Percentiles rank a stretch among this genome's conserved stretches.
Evolutionary conservation across 1,140 invertebrate genomes (phyloP).

Genomic region (Aphelinus certus): DNA sequence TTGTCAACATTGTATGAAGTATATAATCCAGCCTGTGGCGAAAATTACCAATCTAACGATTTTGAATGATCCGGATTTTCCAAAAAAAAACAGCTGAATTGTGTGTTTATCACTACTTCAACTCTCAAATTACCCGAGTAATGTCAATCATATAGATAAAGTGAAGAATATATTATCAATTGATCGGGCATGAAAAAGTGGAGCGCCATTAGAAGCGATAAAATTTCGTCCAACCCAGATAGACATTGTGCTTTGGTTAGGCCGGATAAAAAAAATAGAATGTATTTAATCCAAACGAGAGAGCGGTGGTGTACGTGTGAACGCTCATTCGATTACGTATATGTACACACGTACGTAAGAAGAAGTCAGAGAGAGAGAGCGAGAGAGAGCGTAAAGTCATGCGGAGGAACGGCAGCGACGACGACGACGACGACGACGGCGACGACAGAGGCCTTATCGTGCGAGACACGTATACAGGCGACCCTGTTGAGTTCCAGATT

Average conservation of each 20-base stretch:
- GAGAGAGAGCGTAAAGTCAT: not conserved
- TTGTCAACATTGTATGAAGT: too few species aligned
- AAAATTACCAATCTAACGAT: too few species aligned
- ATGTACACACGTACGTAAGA: not conserved
- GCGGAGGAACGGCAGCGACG: not conserved
- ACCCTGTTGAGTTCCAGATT: slow-evolving; percentile 36
- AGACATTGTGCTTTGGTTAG: too few species aligned
- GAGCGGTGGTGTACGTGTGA: slow-evolving; percentile 32
- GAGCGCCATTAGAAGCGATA: not conserved
- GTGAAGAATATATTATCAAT: too few species aligned
- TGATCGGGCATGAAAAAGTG: too few species aligned
- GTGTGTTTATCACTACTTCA: too few species aligned
- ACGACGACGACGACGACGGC: too few species aligned
- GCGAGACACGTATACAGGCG: slow-evolving; percentile 26
- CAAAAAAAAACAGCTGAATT: too few species aligned
- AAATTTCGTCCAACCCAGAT: slow-evolving; percentile 2
- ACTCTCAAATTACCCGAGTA: too few species aligned
- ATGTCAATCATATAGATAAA: too few species aligned
- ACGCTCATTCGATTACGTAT: slow-evolving; percentile 27
- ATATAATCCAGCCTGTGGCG: too few species aligned
- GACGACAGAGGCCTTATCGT: slow-evolving; percentile 29
- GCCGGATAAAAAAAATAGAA: not conserved
- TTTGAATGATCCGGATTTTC: too few species aligned
- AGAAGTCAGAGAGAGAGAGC: not conserved
- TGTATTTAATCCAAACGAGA: slow-evolving; percentile 21